These are phyloP conservation scores for Pimephales promelas DNA, from an alignment of 2,113 vertebrate genomes.

Conservation along the genomic window DNA sequence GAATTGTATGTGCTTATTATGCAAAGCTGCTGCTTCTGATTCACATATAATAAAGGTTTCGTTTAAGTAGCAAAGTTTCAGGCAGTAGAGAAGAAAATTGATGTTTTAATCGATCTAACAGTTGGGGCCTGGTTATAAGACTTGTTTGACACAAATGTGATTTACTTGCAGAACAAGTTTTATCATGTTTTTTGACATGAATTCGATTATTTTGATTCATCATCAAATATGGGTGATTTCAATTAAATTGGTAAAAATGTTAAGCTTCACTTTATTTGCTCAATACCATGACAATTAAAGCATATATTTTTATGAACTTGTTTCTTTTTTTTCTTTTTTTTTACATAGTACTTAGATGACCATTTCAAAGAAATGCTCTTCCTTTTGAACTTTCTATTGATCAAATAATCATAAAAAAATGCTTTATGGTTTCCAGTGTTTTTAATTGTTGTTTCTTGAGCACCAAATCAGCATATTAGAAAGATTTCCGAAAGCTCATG, in stretches of 20 bases:
- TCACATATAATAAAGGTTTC: neutral
- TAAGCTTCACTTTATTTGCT: constrained; percentile 33
- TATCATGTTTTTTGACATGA: constrained; percentile 6
- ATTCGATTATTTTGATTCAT: neutral
- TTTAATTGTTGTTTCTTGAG: neutral
- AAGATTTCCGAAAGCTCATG: neutral
- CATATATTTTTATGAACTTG: constrained; percentile 67
- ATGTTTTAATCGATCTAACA: constrained; percentile 8
- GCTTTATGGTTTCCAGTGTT: neutral
- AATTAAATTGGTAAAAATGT: neutral
- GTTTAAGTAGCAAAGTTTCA: neutral
- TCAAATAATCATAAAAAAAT: neutral
- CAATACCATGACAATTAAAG: constrained; percentile 68
- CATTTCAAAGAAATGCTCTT: neutral
- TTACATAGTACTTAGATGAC: neutral
- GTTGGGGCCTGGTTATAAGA: neutral
- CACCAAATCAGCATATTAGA: neutral
- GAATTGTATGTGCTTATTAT: constrained; percentile 36
- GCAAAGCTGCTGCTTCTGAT: constrained; percentile 11
- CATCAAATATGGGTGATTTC: constrained; percentile 9
- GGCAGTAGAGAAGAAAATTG: neutral
- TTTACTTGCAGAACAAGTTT: constrained; percentile 3
- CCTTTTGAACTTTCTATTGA: neutral
- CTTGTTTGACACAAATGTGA: constrained; percentile 4
- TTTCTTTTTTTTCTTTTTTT: neutral